Evolutionary conservation across 2,113 vertebrate genomes (phyloP), one percentile per base, ranked within the genome.

Genomic region (Irena cyanogastra): DNA sequence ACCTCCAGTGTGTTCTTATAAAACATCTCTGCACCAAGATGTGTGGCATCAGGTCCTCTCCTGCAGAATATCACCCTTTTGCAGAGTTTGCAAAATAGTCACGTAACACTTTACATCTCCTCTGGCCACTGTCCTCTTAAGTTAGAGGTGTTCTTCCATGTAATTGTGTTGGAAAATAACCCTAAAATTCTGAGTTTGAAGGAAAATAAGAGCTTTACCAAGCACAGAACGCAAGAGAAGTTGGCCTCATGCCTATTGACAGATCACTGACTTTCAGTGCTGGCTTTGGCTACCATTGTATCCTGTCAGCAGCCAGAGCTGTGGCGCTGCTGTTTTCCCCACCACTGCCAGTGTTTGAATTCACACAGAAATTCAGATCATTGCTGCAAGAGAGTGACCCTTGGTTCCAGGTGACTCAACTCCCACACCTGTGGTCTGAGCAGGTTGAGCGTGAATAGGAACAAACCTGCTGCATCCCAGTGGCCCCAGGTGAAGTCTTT

Each of bases 391-490:
- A 19, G 39, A 81, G 11, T 0, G 0, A 68, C 72, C 69, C 44
- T 69, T 3, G 1, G 6, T 41, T 69, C 50, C 78, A 19, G 15
- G 37, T 26, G 53, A 54, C 44, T 50, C 42, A 22, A 2, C 30
- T 66, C 16, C 33, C 3, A 1, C 0, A 3, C 35, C 54, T 50
- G 35, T 24, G 44, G 45, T 50, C 54, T 0, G 2, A 52, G 57
- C 2, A 19, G 28, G 31, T 9, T 31, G 28, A 53, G 27, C 8
- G 9, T 0, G 1, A 61, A 13, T 22, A 26, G 60, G 65, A 60
- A 12, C 31, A 81, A 69, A 45, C 11, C 30, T 63, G 31, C 16
- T 49, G 42, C 68, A 16, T 39, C 47, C 30, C 23, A 16, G 9
- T 33, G 45, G 59, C 27, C 53, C 24, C 72, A 44, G 30, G 18